These are phyloP conservation scores for Knipowitschia caucasica DNA, from an alignment of 2,797 vertebrate genomes.

Conservation along the genomic window DNA sequence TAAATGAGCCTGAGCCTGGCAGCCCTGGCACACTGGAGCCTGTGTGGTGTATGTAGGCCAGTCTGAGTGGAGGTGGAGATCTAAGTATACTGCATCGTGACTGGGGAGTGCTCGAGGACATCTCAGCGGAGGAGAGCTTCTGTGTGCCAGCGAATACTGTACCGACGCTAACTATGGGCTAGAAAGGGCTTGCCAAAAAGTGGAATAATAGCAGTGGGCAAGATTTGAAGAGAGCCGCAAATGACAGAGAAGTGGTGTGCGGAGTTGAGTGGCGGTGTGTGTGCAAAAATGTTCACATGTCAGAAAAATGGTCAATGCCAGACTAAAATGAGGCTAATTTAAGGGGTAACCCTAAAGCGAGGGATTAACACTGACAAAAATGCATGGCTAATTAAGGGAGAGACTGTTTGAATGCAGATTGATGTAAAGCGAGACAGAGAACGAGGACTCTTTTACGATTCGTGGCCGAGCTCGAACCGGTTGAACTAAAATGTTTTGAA, in stretches of 20 bases:
- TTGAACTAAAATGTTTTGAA: too few species aligned
- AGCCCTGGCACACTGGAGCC: constrained; percentile 43
- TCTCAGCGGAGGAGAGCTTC: constrained; percentile 57
- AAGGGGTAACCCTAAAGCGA: background rate
- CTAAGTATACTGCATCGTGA: constrained; percentile 72
- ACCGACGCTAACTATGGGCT: constrained; percentile 48
- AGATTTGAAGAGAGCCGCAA: constrained; percentile 29
- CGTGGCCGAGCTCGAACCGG: too few species aligned
- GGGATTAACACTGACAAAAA: constrained; percentile 1
- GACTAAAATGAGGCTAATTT: constrained; percentile 3
- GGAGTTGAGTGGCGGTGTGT: background rate
- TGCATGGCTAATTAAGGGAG: background rate
- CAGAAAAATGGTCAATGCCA: background rate
- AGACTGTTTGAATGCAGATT: background rate
- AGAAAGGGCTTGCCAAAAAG: constrained; percentile 59
- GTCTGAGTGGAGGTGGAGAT: constrained; percentile 73
- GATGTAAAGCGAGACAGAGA: background rate
- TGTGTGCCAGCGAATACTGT: constrained; percentile 26
- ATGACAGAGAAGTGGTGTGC: background rate
- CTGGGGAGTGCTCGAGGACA: constrained; percentile 69
- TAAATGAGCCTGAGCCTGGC: constrained; percentile 26
- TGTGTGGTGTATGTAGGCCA: constrained; percentile 64
- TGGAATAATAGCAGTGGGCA: constrained; percentile 59
- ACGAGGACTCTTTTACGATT: background rate
- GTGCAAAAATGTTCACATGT: background rate